Percentiles rank a stretch among this genome's conserved stretches.
phyloP scores from a whole-genome alignment of 2,888 invertebrate genomes.

The Lasiommata megera region DNA sequence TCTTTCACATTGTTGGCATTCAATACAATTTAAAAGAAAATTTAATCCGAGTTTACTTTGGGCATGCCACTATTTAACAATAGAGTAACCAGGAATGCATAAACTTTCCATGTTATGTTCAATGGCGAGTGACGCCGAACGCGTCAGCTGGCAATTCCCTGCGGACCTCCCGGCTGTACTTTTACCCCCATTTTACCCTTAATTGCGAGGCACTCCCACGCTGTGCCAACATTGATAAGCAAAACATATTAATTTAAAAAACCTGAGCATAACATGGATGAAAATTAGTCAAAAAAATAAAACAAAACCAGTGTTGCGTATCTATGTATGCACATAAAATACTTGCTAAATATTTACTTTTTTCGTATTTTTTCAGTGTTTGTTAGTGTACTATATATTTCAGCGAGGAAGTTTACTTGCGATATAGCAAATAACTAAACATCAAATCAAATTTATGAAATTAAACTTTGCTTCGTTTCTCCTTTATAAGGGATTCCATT shows the following conservation, averaged over 20 bases:
- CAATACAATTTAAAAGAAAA: too few species aligned
- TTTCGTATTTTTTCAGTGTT: too few species aligned
- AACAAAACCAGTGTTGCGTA: too few species aligned
- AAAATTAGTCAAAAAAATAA: background rate
- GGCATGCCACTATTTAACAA: background rate
- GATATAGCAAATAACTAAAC: too few species aligned
- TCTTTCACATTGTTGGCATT: too few species aligned
- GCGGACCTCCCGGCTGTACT: conserved; percentile 37
- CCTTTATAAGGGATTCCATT: too few species aligned
- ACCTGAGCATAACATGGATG: background rate
- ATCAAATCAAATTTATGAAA: too few species aligned
- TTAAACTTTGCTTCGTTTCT: too few species aligned
- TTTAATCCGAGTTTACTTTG: background rate
- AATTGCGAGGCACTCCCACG: conserved; percentile 48
- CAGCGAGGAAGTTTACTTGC: too few species aligned
- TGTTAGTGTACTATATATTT: too few species aligned
- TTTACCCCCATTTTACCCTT: conserved; percentile 46
- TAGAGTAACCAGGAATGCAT: conserved; percentile 3
- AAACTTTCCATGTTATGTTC: conserved; percentile 51
- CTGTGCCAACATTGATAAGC: conserved; percentile 55
- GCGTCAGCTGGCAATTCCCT: conserved; percentile 55
- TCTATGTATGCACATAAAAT: too few species aligned
- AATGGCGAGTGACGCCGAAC: conserved; percentile 35
- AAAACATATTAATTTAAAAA: background rate
- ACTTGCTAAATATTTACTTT: too few species aligned